Base-by-base conservation (phyloP, 35 echinoderm and acorn worm genomes). In the Ophioderma brevispina region DNA sequence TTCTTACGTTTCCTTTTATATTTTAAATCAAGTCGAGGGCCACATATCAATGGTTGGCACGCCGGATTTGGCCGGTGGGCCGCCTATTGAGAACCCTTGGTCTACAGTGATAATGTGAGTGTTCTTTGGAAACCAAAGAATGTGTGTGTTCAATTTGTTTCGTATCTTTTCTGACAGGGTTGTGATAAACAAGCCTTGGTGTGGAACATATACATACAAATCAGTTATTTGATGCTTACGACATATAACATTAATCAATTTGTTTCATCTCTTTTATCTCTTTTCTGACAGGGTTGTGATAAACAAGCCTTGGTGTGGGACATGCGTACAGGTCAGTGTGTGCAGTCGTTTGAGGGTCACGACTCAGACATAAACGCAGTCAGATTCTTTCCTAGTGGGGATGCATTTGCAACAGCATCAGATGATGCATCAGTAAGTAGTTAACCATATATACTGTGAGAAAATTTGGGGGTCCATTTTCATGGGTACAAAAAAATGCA, bases 121-220 rank as follows among this genome's bases (percentile, higher is more conserved):
- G n/a, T n/a, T n/a, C n/a, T n/a, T n/a, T n/a, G n/a, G n/a, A n/a
- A n/a, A n/a, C n/a, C n/a, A n/a, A n/a, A n/a, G n/a, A n/a, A n/a
- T n/a, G n/a, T n/a, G n/a, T n/a, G n/a, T n/a, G n/a, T n/a, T n/a
- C n/a, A n/a, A n/a, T n/a, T n/a, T n/a, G n/a, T n/a, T n/a, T n/a
- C n/a, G n/a, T n/a, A n/a, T n/a, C 17, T 85, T 37, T 28, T 84
- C 1, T 36, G 59, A 0, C 78, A 98, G 96, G 96, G 96, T 21
- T 98, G 96, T 98, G 96, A 98, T 78, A 98, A 98, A 63, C 96
- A 98, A 78, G 96, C 96, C 0, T 78, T 98, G 55, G 96, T 98
- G 35, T 98, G 96, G 96, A 93, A 98, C 32, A n/a, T n/a, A 98
- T 98, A 93, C 91, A 93, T 59, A 95, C 93, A 0, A 93, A 93